Evolutionary conservation across 2,888 invertebrate species (phyloP).

Genomic region (Cerastis rubricosa): DNA sequence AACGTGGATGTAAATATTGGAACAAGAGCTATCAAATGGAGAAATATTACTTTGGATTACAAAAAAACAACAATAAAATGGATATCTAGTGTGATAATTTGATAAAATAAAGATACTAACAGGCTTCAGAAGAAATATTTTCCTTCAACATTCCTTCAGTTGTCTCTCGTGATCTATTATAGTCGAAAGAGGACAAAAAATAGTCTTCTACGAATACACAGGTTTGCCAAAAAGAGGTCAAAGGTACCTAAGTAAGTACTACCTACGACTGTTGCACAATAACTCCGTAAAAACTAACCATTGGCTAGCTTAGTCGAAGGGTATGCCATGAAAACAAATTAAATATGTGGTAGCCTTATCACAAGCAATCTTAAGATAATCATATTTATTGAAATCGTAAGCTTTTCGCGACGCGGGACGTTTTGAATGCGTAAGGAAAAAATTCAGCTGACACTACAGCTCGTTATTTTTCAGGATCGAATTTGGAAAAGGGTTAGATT

Average conservation of each 20-base stretch:
- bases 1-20: background rate
- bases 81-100: background rate
- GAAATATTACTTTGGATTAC: background rate
- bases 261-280: too few relatives aligned
- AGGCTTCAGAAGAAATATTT: too few relatives aligned
- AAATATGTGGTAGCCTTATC: too few relatives aligned
- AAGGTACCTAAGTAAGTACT: background rate
- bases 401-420: background rate
- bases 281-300: too few relatives aligned
- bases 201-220: too few relatives aligned
- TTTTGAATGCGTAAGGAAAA: background rate
- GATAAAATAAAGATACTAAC: background rate
- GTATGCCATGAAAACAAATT: too few relatives aligned
- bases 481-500: background rate
- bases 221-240: background rate
- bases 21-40: background rate
- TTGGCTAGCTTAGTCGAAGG: too few relatives aligned
- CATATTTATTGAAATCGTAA: slow-evolving; percentile 37
- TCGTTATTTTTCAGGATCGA: background rate
- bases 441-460: too few relatives aligned
- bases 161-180: background rate
- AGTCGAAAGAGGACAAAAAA: background rate
- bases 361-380: background rate
- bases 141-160: too few relatives aligned
- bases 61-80: background rate